Base-by-base conservation (phyloP, 2,797 vertebrate species). In the Petrocephalus sullivani region DNA sequence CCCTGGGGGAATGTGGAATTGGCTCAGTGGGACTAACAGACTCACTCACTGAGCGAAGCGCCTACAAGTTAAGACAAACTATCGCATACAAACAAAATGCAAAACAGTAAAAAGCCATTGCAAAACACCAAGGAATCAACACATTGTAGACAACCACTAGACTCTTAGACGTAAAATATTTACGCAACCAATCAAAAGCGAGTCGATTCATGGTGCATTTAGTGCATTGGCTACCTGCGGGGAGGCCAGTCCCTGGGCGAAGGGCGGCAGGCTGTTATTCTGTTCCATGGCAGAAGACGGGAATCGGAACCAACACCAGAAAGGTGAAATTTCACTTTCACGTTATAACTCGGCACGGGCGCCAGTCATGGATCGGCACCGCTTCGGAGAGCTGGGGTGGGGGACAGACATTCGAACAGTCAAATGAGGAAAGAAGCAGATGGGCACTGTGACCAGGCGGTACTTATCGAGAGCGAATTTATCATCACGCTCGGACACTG, bases 201-300 rank as follows among this genome's bases (percentile, higher is more conserved):
- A 78, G 71, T 78, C 14, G 16, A 78, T 41, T 28, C 28, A 28
- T 28, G 28, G 28, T 28, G 28, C 28, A 67, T 67, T 67, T 28
- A 67, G 23, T 23, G 14, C 28, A 33, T 14, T 33, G 61, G 23
- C 23, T 14, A 99, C 98, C 97, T 96, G 97, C 86, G 98, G 98
- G 46, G 98, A 99, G 41, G 98, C 96, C 93, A 99, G 93, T n/a
- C 97, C 98, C 94, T 98, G 98, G 89, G 96, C 92, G 0, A 98
- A 99, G n/a, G 97, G 93, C 0, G 67, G 67, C 16, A 71, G 33
- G 28, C 67, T 71, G 33, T 71, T 71, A 2, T 98, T 99, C 95
- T 99, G 98, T 95, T 99, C 98, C 98, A 99, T 99, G 56, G 28
- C 33, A 60, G 41, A 49, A 46, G 75, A 81, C 41, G 19, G 75